phyloP scores from a whole-genome alignment of 2,113 vertebrate species.

The Microcebus griseorufus region DNA sequence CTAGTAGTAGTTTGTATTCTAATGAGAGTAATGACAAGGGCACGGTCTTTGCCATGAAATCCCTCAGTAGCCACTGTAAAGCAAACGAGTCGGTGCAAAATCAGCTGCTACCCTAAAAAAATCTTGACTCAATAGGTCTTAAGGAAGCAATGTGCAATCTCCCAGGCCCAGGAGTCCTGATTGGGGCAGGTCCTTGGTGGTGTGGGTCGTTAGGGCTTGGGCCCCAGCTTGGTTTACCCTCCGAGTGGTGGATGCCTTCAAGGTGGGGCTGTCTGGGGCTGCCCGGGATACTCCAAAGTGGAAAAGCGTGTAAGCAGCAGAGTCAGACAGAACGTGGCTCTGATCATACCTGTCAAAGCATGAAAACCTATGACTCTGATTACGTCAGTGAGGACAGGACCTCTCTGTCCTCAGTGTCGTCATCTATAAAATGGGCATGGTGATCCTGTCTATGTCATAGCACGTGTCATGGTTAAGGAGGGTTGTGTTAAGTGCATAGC shows the following conservation, averaged over 20 bases:
- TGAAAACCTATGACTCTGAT: neutral
- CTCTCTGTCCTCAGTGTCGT: neutral
- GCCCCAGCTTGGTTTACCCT: neutral
- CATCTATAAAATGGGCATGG: neutral
- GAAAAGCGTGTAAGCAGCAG: rapidly evolving
- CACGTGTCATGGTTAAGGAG: rapidly evolving
- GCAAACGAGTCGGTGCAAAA: too few species aligned
- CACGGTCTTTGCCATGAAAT: neutral
- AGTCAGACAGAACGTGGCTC: neutral
- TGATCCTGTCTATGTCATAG: rapidly evolving
- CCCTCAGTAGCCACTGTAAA: neutral
- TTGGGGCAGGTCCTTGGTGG: neutral
- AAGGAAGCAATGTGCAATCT: neutral
- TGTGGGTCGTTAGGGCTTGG: rapidly evolving
- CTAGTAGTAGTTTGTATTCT: rapidly evolving
- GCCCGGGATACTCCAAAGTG: neutral
- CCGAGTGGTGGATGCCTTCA: rapidly evolving
- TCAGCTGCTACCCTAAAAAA: neutral
- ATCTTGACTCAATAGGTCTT: conserved; percentile 38
- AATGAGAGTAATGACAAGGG: too few species aligned
- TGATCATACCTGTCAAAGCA: neutral
- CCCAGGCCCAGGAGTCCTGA: neutral
- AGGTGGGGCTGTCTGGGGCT: neutral
- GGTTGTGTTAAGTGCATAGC: too few species aligned
- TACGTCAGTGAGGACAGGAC: neutral